These are phyloP conservation scores for Phylloscopus trochiloides DNA, from an alignment of 2,113 vertebrate genomes.

Conservation along the genomic window DNA sequence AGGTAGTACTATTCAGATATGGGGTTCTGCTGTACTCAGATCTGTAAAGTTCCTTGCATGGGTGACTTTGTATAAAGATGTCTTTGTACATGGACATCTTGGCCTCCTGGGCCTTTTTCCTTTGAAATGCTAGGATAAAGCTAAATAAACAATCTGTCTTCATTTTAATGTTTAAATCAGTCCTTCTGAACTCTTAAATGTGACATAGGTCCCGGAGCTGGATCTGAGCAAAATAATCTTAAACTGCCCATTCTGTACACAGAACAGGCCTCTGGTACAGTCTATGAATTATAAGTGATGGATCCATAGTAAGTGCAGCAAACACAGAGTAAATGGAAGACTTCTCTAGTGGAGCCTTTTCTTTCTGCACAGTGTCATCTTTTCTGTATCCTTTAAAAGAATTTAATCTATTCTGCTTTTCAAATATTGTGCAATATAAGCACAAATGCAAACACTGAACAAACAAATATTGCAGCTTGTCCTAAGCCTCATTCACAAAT, in stretches of 20 bases:
- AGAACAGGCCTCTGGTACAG: neutral
- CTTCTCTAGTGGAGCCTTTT: neutral
- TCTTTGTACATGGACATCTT: neutral
- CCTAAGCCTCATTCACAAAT: neutral
- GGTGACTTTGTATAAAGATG: neutral
- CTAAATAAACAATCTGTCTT: neutral
- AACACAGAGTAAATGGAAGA: neutral
- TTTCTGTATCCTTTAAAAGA: neutral
- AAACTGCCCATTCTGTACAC: neutral
- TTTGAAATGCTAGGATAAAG: neutral
- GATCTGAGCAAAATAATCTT: neutral
- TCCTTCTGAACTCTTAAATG: neutral
- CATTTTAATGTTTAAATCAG: neutral
- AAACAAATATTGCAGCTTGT: neutral
- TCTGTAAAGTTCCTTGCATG: neutral
- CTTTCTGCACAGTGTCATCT: neutral
- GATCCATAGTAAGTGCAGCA: neutral
- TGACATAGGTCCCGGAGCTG: neutral
- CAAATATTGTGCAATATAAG: neutral
- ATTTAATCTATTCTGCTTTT: neutral
- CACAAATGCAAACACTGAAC: neutral
- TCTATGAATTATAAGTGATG: neutral
- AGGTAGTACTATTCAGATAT: neutral
- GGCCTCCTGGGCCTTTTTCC: neutral
- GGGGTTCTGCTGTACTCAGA: neutral